Conservation (phyloP, 2,113 vertebrate species). For the Oncorhynchus mykiss region DNA sequence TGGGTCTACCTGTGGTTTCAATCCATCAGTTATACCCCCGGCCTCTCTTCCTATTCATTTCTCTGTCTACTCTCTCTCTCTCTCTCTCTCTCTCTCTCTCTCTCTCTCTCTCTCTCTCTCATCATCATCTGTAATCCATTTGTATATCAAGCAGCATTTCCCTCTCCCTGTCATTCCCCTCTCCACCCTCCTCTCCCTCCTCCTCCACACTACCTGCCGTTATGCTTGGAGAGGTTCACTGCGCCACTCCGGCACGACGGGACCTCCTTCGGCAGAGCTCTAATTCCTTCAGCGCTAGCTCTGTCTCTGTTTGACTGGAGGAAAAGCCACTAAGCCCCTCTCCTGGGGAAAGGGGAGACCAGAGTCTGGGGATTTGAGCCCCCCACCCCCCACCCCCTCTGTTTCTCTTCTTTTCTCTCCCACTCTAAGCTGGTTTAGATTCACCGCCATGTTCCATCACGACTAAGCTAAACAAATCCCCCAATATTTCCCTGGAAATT, state of each 20-base stretch:
- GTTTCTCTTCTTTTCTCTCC: conserved; percentile 12
- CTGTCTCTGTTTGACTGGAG: conserved; percentile 19
- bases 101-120: background rate
- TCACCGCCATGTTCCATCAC: conserved; percentile 37
- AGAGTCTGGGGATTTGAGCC: conserved; percentile 31
- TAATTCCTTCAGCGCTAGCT: conserved; percentile 15
- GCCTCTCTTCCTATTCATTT: too few relatives aligned
- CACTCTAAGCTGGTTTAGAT: conserved; percentile 49
- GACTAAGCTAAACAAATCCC: conserved; percentile 62
- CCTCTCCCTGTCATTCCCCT: background rate
- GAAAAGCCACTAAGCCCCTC: conserved; percentile 23
- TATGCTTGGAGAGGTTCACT: conserved; percentile 12
- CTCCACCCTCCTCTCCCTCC: conserved; percentile 10
- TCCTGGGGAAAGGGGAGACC: conserved; percentile 29
- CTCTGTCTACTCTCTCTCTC: background rate
- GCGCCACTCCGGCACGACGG: background rate
- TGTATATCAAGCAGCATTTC: conserved; percentile 2
- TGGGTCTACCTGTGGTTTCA: too few relatives aligned
- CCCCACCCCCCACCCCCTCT: background rate
- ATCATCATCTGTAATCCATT: too few relatives aligned
- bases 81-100: conserved; percentile 3
- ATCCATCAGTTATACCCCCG: too few relatives aligned
- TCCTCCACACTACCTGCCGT: conserved; percentile 10
- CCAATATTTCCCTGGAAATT: conserved; percentile 54
- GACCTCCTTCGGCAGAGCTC: background rate